These are phyloP conservation scores for Sebastes hubbsi DNA, from an alignment of 2,797 vertebrate genomes.

Conservation along the genomic window DNA sequence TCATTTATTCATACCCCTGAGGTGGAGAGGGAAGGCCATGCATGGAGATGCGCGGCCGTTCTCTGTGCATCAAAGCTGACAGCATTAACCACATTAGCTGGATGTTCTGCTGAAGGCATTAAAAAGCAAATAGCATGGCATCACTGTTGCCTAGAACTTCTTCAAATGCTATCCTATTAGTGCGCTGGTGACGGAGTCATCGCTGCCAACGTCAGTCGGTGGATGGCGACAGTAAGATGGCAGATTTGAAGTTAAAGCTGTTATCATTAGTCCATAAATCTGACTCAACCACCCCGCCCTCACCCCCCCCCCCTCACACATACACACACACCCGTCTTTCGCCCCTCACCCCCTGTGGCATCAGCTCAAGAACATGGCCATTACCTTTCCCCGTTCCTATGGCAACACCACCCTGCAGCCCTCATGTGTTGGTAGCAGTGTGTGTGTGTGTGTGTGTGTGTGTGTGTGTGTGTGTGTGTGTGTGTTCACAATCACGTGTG, in stretches of 20 bases:
- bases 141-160: conserved; percentile 8
- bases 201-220: background rate
- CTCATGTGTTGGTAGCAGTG: conserved; percentile 54
- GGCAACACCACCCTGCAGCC: conserved; percentile 82
- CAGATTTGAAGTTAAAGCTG: conserved; percentile 50
- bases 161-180: conserved; percentile 13
- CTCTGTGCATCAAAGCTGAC: conserved; percentile 31
- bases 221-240: conserved; percentile 17
- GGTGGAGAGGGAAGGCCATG: conserved; percentile 6
- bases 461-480: conserved; percentile 23
- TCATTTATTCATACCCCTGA: conserved; percentile 69
- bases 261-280: conserved; percentile 55
- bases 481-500: conserved; percentile 14
- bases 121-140: conserved; percentile 17
- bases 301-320: conserved; percentile 1
- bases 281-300: conserved; percentile 43
- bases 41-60: conserved; percentile 21
- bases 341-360: conserved; percentile 74
- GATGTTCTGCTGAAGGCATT: conserved; percentile 15
- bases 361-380: conserved; percentile 79
- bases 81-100: conserved; percentile 37
- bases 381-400: conserved; percentile 84
- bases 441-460: conserved; percentile 29
- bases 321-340: conserved; percentile 30
- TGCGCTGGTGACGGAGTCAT: background rate